Evolutionary conservation across 2,888 invertebrate species (phyloP).

Genomic region (Dynastes hyllus): DNA sequence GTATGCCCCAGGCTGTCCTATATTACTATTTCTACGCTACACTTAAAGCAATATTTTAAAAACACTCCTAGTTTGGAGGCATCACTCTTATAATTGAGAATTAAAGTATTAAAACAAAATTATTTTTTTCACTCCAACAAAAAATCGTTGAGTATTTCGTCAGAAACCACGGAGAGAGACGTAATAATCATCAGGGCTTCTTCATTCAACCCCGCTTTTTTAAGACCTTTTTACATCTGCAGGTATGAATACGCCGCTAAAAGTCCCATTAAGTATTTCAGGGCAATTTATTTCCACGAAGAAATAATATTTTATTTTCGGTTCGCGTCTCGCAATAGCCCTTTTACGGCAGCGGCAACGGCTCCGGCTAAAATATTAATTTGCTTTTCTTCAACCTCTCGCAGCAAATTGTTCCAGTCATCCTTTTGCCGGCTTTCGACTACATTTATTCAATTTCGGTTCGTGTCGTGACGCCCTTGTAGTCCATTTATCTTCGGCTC

Average conservation of each 20-base stretch:
- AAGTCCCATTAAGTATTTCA: neutral
- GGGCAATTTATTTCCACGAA: neutral
- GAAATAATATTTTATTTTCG: conserved; percentile 4
- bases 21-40: too few species aligned
- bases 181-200: too few species aligned
- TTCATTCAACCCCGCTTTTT: too few species aligned
- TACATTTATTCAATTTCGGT: conserved; percentile 6
- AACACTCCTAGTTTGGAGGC: too few species aligned
- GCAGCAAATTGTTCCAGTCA: neutral
- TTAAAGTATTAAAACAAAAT: too few species aligned
- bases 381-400: neutral
- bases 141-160: too few species aligned
- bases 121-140: too few species aligned
- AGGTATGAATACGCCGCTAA: neutral
- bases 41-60: too few species aligned
- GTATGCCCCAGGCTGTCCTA: too few species aligned
- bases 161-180: too few species aligned
- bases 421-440: conserved; percentile 3
- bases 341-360: neutral
- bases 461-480: neutral
- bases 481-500: conserved; percentile 4
- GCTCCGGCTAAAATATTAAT: conserved; percentile 2
- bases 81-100: too few species aligned
- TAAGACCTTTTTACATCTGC: too few species aligned
- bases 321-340: neutral